Percentiles rank a stretch among this genome's conserved stretches.
Conservation (phyloP, 2,797 vertebrate genomes). For the Coccyzus lansbergi region DNA sequence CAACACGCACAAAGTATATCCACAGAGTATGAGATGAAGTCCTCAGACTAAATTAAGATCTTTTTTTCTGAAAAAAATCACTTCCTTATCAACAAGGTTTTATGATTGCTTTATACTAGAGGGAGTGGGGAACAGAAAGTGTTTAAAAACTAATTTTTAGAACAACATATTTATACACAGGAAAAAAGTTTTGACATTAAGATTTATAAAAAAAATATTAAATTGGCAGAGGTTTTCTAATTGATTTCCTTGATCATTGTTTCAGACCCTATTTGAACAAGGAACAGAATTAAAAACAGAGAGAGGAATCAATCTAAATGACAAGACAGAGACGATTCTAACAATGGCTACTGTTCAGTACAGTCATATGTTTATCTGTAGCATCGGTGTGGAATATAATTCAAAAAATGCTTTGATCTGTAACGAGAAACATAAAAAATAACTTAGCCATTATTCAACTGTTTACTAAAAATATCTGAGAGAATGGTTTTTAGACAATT, state of each 20-base stretch:
- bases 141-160: background rate
- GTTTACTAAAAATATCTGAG: constrained; percentile 67
- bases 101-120: background rate
- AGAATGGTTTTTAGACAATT: constrained; percentile 70
- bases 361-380: constrained; percentile 29
- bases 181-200: background rate
- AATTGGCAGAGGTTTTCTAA: background rate
- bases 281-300: background rate
- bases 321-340: background rate
- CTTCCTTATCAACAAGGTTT: background rate
- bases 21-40: background rate
- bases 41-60: background rate
- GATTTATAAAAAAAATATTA: background rate
- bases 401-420: constrained; percentile 58
- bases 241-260: background rate
- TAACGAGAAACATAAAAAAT: constrained; percentile 69
- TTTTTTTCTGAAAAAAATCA: background rate
- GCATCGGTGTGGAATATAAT: constrained; percentile 48
- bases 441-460: constrained; percentile 57
- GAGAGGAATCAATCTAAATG: background rate
- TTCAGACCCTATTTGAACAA: background rate
- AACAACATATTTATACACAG: accelerated
- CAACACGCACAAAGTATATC: background rate
- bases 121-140: background rate
- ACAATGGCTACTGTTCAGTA: background rate